Conservation (phyloP, 2,888 invertebrate species). For the Diplolepis rosae region DNA sequence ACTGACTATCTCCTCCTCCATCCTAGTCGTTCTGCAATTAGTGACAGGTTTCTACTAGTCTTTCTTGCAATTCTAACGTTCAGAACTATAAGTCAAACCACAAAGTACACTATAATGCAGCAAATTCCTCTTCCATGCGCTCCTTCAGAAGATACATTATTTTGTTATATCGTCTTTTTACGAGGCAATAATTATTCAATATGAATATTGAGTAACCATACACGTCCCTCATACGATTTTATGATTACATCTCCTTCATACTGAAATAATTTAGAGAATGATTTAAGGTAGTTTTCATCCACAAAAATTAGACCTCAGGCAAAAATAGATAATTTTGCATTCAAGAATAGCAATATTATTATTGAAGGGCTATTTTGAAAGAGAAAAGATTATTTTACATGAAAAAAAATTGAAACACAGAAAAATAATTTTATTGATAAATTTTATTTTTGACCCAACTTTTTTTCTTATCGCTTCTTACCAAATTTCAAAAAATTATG, state of each 20-base stretch:
- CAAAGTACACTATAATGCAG: neutral
- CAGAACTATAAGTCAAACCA: neutral
- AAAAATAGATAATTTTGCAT: too few relatives aligned
- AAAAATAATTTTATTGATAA: too few relatives aligned
- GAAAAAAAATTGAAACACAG: too few relatives aligned
- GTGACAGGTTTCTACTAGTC: conserved; percentile 27
- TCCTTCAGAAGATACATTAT: neutral
- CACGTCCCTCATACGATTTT: neutral
- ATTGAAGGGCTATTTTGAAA: too few relatives aligned
- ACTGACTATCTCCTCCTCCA: conserved; percentile 4
- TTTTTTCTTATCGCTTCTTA: too few relatives aligned
- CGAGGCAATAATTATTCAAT: neutral
- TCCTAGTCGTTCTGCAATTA: conserved; percentile 18
- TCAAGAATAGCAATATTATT: too few relatives aligned
- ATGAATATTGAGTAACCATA: neutral
- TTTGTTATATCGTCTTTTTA: neutral
- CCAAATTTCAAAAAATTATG: too few relatives aligned
- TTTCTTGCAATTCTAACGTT: neutral
- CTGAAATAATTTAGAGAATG: neutral
- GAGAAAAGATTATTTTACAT: too few relatives aligned
- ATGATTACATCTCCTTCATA: neutral
- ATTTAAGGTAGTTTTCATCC: too few relatives aligned
- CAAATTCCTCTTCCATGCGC: neutral
- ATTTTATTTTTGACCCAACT: too few relatives aligned
- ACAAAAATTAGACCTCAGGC: too few relatives aligned